Evolutionary conservation across 2,797 vertebrate species (phyloP).

Genomic region (Labeo calbasu): DNA sequence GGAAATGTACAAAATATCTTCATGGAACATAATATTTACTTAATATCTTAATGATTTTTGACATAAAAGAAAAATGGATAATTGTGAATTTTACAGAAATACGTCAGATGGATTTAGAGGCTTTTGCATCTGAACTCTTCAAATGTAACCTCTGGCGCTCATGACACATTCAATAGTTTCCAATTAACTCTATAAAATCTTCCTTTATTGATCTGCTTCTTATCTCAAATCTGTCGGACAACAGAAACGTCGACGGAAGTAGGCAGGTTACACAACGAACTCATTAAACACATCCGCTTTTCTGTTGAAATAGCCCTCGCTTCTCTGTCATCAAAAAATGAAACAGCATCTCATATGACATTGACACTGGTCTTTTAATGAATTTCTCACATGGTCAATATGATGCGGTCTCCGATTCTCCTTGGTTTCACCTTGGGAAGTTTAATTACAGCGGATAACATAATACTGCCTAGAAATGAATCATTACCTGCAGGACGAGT

Average conservation of each 20-base stretch:
- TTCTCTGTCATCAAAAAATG: constrained; percentile 69
- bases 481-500: constrained; percentile 69
- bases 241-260: neutral
- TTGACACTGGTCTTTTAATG: constrained; percentile 74
- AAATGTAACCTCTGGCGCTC: neutral
- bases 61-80: no score
- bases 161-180: neutral
- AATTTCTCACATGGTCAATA: constrained; percentile 79
- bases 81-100: no score
- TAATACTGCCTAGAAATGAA: constrained; percentile 71
- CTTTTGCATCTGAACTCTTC: no score
- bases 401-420: constrained; percentile 76
- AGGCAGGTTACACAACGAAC: constrained; percentile 25
- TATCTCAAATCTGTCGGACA: constrained; percentile 14
- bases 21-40: no score
- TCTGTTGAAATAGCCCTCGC: constrained; percentile 58
- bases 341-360: constrained; percentile 74
- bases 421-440: constrained; percentile 80
- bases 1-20: no score
- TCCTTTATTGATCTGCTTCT: constrained; percentile 12
- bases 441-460: constrained; percentile 80
- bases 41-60: no score
- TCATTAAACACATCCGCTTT: constrained; percentile 51
- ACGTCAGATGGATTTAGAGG: no score
- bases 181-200: constrained; percentile 5